Evolutionary conservation across 2,113 vertebrate species (phyloP).

Genomic region (Pandion haliaetus): DNA sequence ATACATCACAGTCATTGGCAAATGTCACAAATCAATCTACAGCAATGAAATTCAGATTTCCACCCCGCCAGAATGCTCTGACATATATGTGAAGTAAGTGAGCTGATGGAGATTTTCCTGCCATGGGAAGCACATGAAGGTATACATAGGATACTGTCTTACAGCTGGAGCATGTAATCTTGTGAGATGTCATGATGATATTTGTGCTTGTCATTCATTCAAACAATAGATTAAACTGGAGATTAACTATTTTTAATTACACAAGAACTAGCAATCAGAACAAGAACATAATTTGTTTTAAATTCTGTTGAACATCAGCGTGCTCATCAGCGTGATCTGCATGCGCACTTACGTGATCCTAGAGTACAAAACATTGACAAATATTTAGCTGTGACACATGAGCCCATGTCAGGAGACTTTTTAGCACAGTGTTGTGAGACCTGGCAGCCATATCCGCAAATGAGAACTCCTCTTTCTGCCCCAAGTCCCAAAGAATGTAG

Average conservation of each 20-base stretch:
- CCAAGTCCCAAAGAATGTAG: neutral
- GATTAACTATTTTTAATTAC: neutral
- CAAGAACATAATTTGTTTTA: neutral
- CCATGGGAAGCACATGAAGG: accelerated
- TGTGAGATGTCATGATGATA: neutral
- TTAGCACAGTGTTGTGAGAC: neutral
- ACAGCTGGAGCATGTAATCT: neutral
- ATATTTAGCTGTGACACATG: accelerated
- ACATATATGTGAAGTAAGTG: neutral
- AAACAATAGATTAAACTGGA: neutral
- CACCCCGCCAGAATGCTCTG: neutral
- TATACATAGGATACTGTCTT: neutral
- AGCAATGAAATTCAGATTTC: neutral
- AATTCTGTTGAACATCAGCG: neutral
- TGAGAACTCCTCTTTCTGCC: neutral
- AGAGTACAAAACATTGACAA: neutral
- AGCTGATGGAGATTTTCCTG: neutral
- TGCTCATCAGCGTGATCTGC: neutral
- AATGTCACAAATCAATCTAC: neutral
- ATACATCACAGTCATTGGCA: neutral
- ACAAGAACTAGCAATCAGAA: neutral
- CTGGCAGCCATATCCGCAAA: accelerated
- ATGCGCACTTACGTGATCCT: accelerated
- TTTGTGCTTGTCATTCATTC: neutral
- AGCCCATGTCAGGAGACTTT: neutral